Evolutionary conservation across 2,113 vertebrate genomes (phyloP), one percentile per base, ranked within the genome.

Genomic region (Colinus virginianus): DNA sequence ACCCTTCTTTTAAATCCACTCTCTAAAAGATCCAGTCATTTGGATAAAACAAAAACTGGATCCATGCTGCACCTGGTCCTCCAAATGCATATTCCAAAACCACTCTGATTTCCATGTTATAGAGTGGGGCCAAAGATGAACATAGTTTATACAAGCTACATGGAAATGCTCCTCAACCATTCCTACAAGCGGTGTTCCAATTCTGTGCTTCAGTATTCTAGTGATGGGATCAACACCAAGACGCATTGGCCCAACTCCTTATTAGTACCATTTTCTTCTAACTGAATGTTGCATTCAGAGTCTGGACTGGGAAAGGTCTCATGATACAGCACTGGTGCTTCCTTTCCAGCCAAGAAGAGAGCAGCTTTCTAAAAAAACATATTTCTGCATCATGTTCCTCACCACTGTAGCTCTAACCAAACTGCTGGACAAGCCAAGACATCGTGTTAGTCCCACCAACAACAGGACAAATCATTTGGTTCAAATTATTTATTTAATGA

Each of bases 51-150:
- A 48, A 59, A 90, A 95, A 55, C 46, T 84, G 89, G 66, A 95
- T 61, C 55, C 8, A 38, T 7, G 10, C 32, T 93, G 85, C 91
- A 96, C 94, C 90, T 95, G 93, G 91, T 90, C 95, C 96, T 96
- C 93, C 93, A 87, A 21, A 63, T 84, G 42, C 16, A 1, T 74
- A 66, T 71, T 92, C 69, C 82, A 94, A 95, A 92, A 2, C n/a
- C 62, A 66, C 64, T 83, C 63, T 3, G 4, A 80, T 86, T 91
- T 94, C 55, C 72, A 25, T 53, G 66, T 58, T 94, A 23, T 81
- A 62, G 92, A 76, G 83, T 30, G 45, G 61, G 26, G 87, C 43
- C 40, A 78, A 56, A 61, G 76, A 93, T 9, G 58, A 77, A 90
- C 26, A 38, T 3, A 58, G 48, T 62, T 91, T 68, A 80, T 72